These are phyloP conservation scores for Silurus asotus DNA, from an alignment of 2,113 vertebrate species.

Conservation along the genomic window DNA sequence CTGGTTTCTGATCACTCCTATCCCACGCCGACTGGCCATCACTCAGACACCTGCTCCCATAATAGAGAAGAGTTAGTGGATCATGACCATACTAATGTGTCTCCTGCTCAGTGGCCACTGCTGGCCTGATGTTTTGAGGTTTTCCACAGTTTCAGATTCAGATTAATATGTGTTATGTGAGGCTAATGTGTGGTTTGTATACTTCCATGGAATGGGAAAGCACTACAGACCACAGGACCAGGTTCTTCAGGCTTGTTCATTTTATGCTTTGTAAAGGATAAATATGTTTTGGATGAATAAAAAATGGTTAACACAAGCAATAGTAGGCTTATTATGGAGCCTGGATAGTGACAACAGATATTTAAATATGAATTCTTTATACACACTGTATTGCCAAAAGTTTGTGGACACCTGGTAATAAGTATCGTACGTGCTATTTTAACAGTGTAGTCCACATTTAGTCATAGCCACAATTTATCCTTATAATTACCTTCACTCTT, in stretches of 20 bases:
- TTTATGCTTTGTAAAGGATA: background rate
- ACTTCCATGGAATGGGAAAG: background rate
- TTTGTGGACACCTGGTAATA: too few species aligned
- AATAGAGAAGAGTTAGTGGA: conserved; percentile 11
- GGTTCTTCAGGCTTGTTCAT: background rate
- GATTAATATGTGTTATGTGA: background rate
- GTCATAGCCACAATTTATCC: too few species aligned
- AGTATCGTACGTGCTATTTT: too few species aligned
- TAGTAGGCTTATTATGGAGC: background rate
- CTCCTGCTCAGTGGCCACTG: background rate
- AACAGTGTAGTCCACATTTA: too few species aligned
- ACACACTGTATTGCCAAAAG: background rate
- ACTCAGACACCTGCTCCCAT: conserved; percentile 19
- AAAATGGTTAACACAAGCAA: background rate
- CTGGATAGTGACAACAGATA: background rate
- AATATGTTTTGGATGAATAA: background rate
- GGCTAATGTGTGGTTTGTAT: background rate
- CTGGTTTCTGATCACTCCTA: conserved; percentile 34
- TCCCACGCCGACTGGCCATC: conserved; percentile 23
- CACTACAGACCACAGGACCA: background rate
- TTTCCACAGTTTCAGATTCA: background rate
- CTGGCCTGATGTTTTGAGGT: background rate
- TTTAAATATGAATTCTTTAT: background rate
- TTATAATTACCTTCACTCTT: too few species aligned
- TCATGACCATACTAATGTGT: background rate